Evolutionary conservation across 2,797 vertebrate genomes (phyloP), one percentile per base, ranked within the genome.

Genomic region (Pogoniulus pusillus): DNA sequence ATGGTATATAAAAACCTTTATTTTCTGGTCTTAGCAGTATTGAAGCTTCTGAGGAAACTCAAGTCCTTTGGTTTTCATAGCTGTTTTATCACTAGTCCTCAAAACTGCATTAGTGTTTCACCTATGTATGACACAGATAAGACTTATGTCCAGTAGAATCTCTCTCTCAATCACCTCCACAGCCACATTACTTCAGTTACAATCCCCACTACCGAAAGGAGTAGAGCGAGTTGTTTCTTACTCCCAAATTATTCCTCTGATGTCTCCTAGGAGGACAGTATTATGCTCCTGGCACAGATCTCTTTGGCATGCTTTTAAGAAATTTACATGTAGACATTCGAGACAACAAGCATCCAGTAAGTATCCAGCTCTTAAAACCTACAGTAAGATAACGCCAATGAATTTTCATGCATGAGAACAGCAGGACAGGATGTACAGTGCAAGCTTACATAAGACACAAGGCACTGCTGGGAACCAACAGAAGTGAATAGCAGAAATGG

Each of bases 341-440:
- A 91, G 83, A 93, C 88, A 54, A 68, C 55, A 55, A 87, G 82
- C 55, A 82, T 90, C 30, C 60, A 70, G 53, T n/a, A 62, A 68
- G 73, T 45, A 47, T 23, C 57, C 41, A 13, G 71, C 64, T 74
- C 85, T 53, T 53, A 34, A 60, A 63, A 70, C 45, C 58, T 66
- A 54, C 84, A 53, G 94, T 87, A 91, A 90, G 93, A 87, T 87
- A 94, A 96, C 6, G 11, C 93, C 68, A 39, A 87, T 83, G 85
- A 94, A 87, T 92, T 93, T 89, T 79, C 89, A 92, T 65, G 91
- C 88, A 57, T 41, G 65, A 88, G 85, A 95, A 86, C 85, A 84
- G 94, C 94, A 90, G 93, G 91, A 92, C 90, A 86, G 83, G 95
- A 95, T 90, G 91, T 88, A 91, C 92, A 90, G 92, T n/a, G 65